Base-by-base conservation (phyloP, 92 coral and sea anemone species). In the Zoanthus sociatus region DNA sequence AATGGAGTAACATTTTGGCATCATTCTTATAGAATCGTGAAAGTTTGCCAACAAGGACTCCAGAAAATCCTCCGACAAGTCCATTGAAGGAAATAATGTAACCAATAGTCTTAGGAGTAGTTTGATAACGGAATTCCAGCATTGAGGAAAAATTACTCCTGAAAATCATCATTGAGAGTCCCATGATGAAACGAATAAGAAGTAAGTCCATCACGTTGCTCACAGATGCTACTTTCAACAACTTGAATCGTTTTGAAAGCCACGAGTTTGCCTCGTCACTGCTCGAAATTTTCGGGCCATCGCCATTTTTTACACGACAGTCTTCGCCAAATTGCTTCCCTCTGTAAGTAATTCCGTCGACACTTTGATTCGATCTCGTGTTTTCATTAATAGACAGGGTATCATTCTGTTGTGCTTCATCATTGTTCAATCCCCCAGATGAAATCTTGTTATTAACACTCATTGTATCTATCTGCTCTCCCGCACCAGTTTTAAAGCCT, bases 61-160 rank as follows among this genome's bases (percentile, higher is more conserved):
- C 99, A 71, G 97, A 95, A 8, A 92, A 79, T 7, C 94, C 99
- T 26, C 92, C 79, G 3, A 92, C 93, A 11, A 95, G 76, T 3
- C 98, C 98, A 79, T 94, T 96, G 76, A 87, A 97, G 0, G 99
- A 97, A 89, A 93, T 89, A 18, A 93, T 92, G 89, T 95, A 97
- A 12, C 99, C 99, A 78, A 91, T 94, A 0, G 93, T 93, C 78
- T 97, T 95, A 46, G 99, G 95, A 56, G 90, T 87, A 7, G 98
- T 92, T 9, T 93, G 91, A 72, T 93, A 95, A 51, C 96, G 98
- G 71, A 89, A 93, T 20, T 97, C 99, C 53, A 97, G 77, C 92
- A 95, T 89, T 20, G 98, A 83, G 30, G 92, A 93, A 76, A 90
- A 94, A 78, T 95, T 97, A 86, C 96, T 92, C 53, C 99, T 93